These are phyloP conservation scores for Todiramphus saurophagus DNA, from an alignment of 2,113 vertebrate genomes.

Conservation along the genomic window DNA sequence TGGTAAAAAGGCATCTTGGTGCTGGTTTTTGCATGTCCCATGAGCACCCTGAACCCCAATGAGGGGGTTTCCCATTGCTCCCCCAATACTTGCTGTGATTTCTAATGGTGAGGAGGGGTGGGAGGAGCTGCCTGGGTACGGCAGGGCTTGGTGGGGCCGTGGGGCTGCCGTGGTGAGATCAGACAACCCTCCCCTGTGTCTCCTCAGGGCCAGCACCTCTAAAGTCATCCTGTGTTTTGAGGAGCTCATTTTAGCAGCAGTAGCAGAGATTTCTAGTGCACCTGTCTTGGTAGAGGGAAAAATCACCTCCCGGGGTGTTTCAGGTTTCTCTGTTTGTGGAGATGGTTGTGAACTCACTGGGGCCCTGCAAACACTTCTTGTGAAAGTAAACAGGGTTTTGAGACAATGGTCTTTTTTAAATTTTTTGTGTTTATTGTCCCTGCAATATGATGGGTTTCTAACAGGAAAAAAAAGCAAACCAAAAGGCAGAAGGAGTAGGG, in stretches of 20 bases:
- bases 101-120: background rate
- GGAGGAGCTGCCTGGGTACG: background rate
- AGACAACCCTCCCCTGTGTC: fast-evolving
- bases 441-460: background rate
- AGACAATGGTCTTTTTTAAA: background rate
- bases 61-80: background rate
- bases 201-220: background rate
- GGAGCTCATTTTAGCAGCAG: background rate
- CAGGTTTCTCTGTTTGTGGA: background rate
- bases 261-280: background rate
- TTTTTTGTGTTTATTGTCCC: fast-evolving
- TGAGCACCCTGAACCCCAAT: fast-evolving
- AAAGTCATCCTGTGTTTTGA: fast-evolving
- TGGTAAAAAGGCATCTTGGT: background rate
- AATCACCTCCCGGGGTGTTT: background rate
- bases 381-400: background rate
- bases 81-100: background rate
- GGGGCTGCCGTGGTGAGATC: background rate
- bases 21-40: fast-evolving
- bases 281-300: background rate
- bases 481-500: background rate
- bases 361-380: background rate
- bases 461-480: background rate
- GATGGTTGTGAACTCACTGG: background rate
- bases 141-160: background rate